These are phyloP conservation scores for Cremastinae sp. DNA, from an alignment of 2,888 invertebrate genomes.

Conservation along the genomic window DNA sequence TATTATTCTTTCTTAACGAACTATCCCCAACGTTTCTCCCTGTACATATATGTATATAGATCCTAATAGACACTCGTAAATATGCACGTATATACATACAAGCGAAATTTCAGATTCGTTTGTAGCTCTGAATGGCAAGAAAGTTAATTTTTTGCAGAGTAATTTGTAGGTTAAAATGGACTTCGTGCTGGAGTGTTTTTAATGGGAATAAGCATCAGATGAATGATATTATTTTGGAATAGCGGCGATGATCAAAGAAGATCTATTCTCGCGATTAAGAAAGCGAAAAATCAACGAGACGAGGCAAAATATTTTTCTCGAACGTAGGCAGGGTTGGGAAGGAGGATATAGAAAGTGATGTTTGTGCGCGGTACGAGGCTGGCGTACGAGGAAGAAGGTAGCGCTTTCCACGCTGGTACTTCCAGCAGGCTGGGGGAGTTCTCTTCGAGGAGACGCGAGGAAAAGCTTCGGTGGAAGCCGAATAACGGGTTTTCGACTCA, in stretches of 20 bases:
- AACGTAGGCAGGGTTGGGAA: slow-evolving; percentile 35
- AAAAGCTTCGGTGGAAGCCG: slow-evolving; percentile 55
- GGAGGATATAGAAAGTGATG: slow-evolving; percentile 49
- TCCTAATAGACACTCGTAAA: slow-evolving; percentile 27
- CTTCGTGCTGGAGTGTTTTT: too few species aligned
- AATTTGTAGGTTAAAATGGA: too few species aligned
- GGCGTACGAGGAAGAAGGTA: slow-evolving; percentile 27
- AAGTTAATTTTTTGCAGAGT: too few species aligned
- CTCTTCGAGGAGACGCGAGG: slow-evolving; percentile 42
- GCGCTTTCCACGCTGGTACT: slow-evolving; percentile 41
- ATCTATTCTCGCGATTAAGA: too few species aligned
- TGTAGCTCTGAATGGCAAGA: too few species aligned
- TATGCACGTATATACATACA: neutral
- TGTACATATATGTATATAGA: slow-evolving; percentile 2
- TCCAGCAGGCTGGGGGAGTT: slow-evolving; percentile 42
- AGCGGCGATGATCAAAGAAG: too few species aligned
- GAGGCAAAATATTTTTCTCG: slow-evolving; percentile 22
- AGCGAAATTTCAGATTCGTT: too few species aligned
- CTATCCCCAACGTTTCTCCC: slow-evolving; percentile 57
- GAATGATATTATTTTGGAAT: too few species aligned
- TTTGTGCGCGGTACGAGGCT: slow-evolving; percentile 35
- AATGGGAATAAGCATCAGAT: too few species aligned
- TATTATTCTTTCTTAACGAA: slow-evolving; percentile 70
- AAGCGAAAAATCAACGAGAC: slow-evolving; percentile 23
- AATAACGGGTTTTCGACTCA: slow-evolving; percentile 63